Evolutionary conservation across 2,113 vertebrate species (phyloP).

Genomic region (Micronycteris hirsuta): DNA sequence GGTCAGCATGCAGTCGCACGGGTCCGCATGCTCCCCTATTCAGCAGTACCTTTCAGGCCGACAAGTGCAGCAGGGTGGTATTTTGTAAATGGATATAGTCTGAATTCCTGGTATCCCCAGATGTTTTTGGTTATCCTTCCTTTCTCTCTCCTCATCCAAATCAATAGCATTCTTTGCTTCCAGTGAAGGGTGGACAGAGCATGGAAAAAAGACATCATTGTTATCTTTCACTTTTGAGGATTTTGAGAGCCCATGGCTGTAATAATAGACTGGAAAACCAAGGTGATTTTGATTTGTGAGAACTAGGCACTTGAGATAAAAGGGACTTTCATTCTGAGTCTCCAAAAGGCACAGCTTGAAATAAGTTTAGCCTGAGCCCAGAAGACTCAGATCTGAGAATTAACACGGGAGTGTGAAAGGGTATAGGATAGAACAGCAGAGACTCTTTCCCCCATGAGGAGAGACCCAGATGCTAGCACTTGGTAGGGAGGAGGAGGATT

Average conservation of each 20-base stretch:
- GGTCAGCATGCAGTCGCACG: rapidly evolving
- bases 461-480: background rate
- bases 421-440: background rate
- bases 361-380: background rate
- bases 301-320: conserved; percentile 30
- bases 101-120: background rate
- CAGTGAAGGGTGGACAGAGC: background rate
- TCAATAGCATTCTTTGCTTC: background rate
- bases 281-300: conserved; percentile 35
- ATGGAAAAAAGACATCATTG: background rate
- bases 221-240: background rate
- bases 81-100: background rate
- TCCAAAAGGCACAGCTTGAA: background rate
- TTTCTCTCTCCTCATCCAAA: background rate
- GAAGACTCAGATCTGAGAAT: conserved; percentile 7
- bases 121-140: background rate
- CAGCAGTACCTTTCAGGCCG: background rate
- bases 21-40: background rate
- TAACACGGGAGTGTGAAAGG: background rate
- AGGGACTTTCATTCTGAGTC: background rate
- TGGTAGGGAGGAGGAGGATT: background rate
- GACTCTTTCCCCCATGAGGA: background rate
- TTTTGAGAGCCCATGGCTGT: background rate
- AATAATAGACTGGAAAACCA: conserved; percentile 4
- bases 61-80: background rate